Conservation (phyloP, 2,888 invertebrate genomes). For the Meteorus colon region DNA sequence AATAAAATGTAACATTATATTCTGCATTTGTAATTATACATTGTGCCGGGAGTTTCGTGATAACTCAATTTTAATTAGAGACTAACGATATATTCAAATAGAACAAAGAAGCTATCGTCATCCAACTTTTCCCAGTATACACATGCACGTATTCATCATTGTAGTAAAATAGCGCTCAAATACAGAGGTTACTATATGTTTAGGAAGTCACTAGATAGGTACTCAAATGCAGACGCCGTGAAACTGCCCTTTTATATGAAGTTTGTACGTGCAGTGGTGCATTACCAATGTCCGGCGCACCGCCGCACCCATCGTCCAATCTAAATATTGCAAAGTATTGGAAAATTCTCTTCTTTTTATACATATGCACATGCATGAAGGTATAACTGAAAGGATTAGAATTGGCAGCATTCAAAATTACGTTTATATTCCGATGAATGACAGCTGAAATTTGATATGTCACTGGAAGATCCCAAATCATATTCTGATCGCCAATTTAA, state of each 20-base stretch:
- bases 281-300: slow-evolving; percentile 35
- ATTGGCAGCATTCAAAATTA: background rate
- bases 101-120: background rate
- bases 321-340: slow-evolving; percentile 37
- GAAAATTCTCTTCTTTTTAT: background rate
- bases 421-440: too few species aligned
- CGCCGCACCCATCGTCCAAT: background rate
- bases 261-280: slow-evolving; percentile 37
- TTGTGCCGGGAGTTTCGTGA: background rate
- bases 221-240: slow-evolving; percentile 31
- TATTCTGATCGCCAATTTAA: background rate
- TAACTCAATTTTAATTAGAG: background rate
- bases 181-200: slow-evolving; percentile 18
- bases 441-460: background rate
- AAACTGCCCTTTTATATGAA: slow-evolving; percentile 34
- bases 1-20: background rate
- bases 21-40: too few species aligned
- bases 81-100: background rate
- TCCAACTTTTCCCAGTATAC: background rate
- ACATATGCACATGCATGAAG: background rate
- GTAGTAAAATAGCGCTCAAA: slow-evolving; percentile 31
- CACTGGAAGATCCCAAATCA: background rate
- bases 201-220: slow-evolving; percentile 4
- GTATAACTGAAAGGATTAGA: background rate
- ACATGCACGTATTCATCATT: background rate